Percentiles rank a stretch among this genome's conserved stretches.
Conservation (phyloP, 2,888 invertebrate species). For the Drosophila leonis region DNA sequence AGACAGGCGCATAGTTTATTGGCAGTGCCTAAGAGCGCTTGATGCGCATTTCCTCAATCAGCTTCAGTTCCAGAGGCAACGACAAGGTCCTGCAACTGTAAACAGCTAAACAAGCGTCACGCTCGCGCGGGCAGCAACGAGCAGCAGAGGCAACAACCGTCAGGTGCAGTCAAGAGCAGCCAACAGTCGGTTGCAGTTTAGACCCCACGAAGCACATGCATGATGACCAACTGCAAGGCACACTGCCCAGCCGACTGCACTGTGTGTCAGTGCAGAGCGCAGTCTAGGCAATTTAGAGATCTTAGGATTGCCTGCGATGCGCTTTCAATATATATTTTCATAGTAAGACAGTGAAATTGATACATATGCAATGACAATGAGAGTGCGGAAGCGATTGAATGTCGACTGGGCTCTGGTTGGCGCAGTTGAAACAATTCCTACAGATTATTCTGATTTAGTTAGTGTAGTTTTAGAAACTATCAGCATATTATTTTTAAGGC, state of each 20-base stretch:
- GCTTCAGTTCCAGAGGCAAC: slow-evolving; percentile 48
- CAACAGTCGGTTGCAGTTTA: slow-evolving; percentile 2
- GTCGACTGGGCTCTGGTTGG: not conserved
- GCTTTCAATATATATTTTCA: not conserved
- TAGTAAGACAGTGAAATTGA: not conserved
- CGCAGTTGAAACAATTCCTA: not conserved
- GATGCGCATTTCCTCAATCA: slow-evolving; percentile 81
- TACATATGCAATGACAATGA: not conserved
- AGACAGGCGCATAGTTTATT: slow-evolving; percentile 69
- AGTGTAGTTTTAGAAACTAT: not conserved
- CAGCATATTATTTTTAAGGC: too few species aligned
- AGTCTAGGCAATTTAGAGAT: not conserved
- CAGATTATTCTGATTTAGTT: not conserved
- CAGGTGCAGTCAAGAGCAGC: slow-evolving; percentile 16
- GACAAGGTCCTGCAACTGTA: slow-evolving; percentile 54
- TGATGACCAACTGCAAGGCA: not conserved
- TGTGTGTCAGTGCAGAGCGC: slow-evolving; percentile 18
- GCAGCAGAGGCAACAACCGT: slow-evolving; percentile 12
- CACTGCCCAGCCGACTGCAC: slow-evolving; percentile 11
- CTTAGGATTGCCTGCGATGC: slow-evolving; percentile 1
- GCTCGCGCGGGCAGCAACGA: slow-evolving; percentile 39
- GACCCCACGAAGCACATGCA: not conserved
- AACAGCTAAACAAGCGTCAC: slow-evolving; percentile 68
- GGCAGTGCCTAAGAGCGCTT: slow-evolving; percentile 75
- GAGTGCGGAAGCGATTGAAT: not conserved